phyloP scores from a whole-genome alignment of 2,888 invertebrate genomes.

The Diloba caeruleocephala region DNA sequence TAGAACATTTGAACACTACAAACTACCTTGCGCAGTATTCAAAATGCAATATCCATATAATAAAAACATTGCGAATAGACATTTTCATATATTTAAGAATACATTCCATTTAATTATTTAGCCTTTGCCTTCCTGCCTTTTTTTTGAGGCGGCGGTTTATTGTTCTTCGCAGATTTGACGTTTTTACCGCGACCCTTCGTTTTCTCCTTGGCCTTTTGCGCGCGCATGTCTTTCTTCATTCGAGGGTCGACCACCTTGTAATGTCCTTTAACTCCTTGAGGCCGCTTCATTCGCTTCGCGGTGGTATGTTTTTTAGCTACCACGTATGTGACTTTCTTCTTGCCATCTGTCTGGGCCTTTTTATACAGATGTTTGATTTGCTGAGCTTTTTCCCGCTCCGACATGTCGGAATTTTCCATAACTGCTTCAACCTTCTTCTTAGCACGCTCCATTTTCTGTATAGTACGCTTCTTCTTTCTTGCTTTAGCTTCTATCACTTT shows the following conservation, averaged over 20 bases:
- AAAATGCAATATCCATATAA: too few relatives aligned
- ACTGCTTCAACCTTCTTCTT: slow-evolving; percentile 98
- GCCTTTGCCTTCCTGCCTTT: slow-evolving; percentile 65
- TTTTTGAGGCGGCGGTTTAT: slow-evolving; percentile 63
- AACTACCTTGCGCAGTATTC: too few relatives aligned
- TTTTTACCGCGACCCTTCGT: slow-evolving; percentile 86
- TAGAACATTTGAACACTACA: too few relatives aligned
- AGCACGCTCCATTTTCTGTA: slow-evolving; percentile 96
- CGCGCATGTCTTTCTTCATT: slow-evolving; percentile 97
- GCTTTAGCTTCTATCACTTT: slow-evolving; percentile 99
- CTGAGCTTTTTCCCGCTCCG: slow-evolving; percentile 97
- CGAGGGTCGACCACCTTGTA: slow-evolving; percentile 98
- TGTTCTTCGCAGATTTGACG: slow-evolving; percentile 61
- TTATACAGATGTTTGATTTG: slow-evolving; percentile 98
- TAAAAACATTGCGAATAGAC: neutral
- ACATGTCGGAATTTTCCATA: slow-evolving; percentile 96
- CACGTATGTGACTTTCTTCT: slow-evolving; percentile 97
- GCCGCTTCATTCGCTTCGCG: slow-evolving; percentile 93
- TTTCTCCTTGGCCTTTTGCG: slow-evolving; percentile 90
- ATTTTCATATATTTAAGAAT: slow-evolving; percentile 10
- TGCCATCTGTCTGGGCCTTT: slow-evolving; percentile 95
- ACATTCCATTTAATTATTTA: slow-evolving; percentile 63
- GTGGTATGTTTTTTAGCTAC: slow-evolving; percentile 96
- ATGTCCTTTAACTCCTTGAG: slow-evolving; percentile 96
- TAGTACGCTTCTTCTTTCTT: slow-evolving; percentile 97